phyloP scores from a whole-genome alignment of 35 echinoderm and acorn worm species.

The Heliocidaris tuberculata region DNA sequence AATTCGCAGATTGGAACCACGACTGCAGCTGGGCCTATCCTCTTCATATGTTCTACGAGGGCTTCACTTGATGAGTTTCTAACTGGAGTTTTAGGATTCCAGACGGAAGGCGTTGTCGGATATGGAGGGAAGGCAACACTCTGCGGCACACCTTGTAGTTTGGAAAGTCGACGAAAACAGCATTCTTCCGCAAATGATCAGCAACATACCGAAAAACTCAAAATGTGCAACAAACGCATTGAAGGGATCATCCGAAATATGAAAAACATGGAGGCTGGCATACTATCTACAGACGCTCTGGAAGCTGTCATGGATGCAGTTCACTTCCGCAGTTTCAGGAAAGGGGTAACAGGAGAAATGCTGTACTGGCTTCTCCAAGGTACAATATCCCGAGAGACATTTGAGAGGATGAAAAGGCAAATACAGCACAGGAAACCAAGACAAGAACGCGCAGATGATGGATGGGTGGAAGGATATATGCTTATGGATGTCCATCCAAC shows the following conservation, averaged over 20 bases:
- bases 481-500: too few species aligned
- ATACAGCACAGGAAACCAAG: too few species aligned
- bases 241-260: too few species aligned
- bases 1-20: too few species aligned
- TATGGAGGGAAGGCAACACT: slow-evolving; percentile 37
- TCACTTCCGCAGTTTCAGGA: slow-evolving; percentile 43
- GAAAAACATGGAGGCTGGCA: too few species aligned
- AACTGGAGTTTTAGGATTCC: slow-evolving; percentile 69
- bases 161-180: too few species aligned
- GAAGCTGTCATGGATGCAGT: slow-evolving; percentile 21
- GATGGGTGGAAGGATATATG: too few species aligned
- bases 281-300: slow-evolving; percentile 9
- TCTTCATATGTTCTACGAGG: slow-evolving; percentile 79
- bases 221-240: too few species aligned
- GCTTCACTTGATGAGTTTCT: slow-evolving; percentile 93
- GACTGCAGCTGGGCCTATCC: slow-evolving; percentile 53
- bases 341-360: not conserved
- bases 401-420: slow-evolving; percentile 20
- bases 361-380: slow-evolving; percentile 48
- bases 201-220: too few species aligned
- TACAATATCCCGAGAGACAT: slow-evolving; percentile 34
- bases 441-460: too few species aligned
- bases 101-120: slow-evolving; percentile 64
- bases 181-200: too few species aligned
- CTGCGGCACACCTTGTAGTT: too few species aligned